Percentiles rank a stretch among this genome's conserved stretches.
Conservation (phyloP, 2,888 invertebrate genomes). For the Cataglyphis albicans region DNA sequence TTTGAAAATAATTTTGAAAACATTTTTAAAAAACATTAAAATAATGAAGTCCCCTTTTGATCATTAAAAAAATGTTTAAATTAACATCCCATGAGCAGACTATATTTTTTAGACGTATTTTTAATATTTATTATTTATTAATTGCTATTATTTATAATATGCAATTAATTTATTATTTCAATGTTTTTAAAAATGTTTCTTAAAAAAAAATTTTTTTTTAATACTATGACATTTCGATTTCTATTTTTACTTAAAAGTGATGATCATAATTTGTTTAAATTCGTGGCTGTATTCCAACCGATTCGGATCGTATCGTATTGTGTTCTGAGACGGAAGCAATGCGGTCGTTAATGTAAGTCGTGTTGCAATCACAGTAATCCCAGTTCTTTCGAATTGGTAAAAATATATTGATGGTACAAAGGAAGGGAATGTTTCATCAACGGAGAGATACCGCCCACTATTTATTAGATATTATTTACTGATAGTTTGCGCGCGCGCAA, state of each 20-base stretch:
- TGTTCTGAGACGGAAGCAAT: conserved; percentile 68
- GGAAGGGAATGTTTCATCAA: conserved; percentile 61
- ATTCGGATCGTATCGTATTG: conserved; percentile 2
- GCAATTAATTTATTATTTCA: too few relatives aligned
- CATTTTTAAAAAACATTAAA: too few relatives aligned
- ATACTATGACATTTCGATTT: too few relatives aligned
- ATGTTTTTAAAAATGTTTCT: too few relatives aligned
- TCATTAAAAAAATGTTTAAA: too few relatives aligned
- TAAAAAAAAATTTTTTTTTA: too few relatives aligned
- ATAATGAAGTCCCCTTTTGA: too few relatives aligned
- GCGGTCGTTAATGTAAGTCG: conserved; percentile 75
- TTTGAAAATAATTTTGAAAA: too few relatives aligned
- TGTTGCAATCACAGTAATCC: conserved; percentile 63
- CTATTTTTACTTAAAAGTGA: neutral
- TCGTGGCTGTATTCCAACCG: neutral
- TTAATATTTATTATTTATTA: too few relatives aligned
- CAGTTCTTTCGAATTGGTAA: conserved; percentile 51
- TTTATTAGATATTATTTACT: conserved; percentile 56
- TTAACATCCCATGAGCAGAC: too few relatives aligned
- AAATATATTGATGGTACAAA: conserved; percentile 45
- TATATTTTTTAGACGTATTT: too few relatives aligned
- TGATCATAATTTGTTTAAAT: neutral
- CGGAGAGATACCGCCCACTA: conserved; percentile 67
- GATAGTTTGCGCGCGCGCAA: conserved; percentile 58
- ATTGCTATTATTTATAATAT: too few relatives aligned